phyloP scores from a whole-genome alignment of 1,140 invertebrate species.

The Diabrotica virgifera region DNA sequence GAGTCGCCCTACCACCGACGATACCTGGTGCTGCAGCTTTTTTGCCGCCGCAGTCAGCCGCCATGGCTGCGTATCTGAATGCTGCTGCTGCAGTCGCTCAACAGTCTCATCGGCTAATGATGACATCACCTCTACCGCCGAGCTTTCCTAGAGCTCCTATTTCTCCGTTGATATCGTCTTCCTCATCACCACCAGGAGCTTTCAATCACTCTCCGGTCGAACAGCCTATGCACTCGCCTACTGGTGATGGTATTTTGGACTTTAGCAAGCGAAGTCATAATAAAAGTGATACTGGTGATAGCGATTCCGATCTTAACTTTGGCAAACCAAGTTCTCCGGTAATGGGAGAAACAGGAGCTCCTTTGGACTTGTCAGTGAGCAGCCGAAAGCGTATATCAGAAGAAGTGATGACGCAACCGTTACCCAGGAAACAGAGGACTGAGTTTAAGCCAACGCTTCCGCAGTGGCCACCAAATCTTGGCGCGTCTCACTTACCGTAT shows the following conservation, averaged over 20 bases:
- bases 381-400: slow-evolving; percentile 68
- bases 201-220: slow-evolving; percentile 43
- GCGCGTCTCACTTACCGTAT: slow-evolving; percentile 73
- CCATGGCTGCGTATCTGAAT: slow-evolving; percentile 72
- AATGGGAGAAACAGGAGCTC: slow-evolving; percentile 62
- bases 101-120: slow-evolving; percentile 67
- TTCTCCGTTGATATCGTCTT: slow-evolving; percentile 59
- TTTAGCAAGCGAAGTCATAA: slow-evolving; percentile 65
- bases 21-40: slow-evolving; percentile 58
- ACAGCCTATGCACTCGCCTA: slow-evolving; percentile 51
- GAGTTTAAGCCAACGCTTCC: slow-evolving; percentile 62
- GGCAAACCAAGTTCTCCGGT: slow-evolving; percentile 57
- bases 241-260: slow-evolving; percentile 64
- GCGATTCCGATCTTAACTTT: slow-evolving; percentile 63
- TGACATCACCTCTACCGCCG: slow-evolving; percentile 69
- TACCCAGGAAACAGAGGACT: slow-evolving; percentile 62
- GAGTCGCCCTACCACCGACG: slow-evolving; percentile 53
- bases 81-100: slow-evolving; percentile 65
- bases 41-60: slow-evolving; percentile 71
- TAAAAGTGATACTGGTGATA: slow-evolving; percentile 54
- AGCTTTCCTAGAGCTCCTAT: slow-evolving; percentile 53
- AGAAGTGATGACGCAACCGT: slow-evolving; percentile 60
- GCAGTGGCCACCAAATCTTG: slow-evolving; percentile 74
- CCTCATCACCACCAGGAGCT: slow-evolving; percentile 53
- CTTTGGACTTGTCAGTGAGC: slow-evolving; percentile 74